Conservation (phyloP, 2,113 vertebrate species). For the Callionymus lyra region DNA sequence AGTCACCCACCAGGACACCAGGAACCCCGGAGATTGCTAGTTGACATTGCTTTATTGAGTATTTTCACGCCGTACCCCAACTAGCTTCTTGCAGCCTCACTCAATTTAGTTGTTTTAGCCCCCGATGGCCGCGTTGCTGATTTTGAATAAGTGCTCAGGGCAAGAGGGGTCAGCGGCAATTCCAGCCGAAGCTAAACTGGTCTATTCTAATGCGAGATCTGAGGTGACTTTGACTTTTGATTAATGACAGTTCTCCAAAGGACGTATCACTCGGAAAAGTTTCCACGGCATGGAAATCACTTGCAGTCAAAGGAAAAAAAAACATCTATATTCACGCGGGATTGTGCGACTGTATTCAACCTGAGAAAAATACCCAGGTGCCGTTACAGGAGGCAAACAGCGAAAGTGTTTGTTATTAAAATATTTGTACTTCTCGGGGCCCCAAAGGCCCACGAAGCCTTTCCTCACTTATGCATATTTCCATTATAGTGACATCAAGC, state of each 20-base stretch:
- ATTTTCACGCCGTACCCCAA: background rate
- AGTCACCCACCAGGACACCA: background rate
- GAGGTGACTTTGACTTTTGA: conserved; percentile 11
- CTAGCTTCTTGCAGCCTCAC: conserved; percentile 1
- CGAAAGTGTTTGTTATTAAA: conserved; percentile 10
- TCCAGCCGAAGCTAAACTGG: conserved; percentile 1
- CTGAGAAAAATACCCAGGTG: conserved; percentile 1
- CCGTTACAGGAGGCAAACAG: background rate
- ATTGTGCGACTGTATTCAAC: background rate
- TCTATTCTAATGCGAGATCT: conserved; percentile 1
- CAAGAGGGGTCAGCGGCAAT: conserved; percentile 3
- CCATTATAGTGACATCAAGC: conserved; percentile 2
- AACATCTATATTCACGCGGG: background rate
- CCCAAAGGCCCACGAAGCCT: conserved; percentile 1
- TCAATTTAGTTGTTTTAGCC: conserved; percentile 3
- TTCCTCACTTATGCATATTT: conserved; percentile 4
- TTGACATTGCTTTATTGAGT: conserved; percentile 1
- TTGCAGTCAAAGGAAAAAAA: background rate
- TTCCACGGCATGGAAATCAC: background rate
- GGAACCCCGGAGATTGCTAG: background rate
- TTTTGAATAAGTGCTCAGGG: conserved; percentile 7
- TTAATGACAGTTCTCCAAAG: conserved; percentile 5
- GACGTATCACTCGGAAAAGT: conserved; percentile 2
- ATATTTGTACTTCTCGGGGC: conserved; percentile 4
- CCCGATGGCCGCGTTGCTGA: conserved; percentile 1